These are phyloP conservation scores for Typhlichthys subterraneus DNA, from an alignment of 2,797 vertebrate genomes.

Conservation along the genomic window DNA sequence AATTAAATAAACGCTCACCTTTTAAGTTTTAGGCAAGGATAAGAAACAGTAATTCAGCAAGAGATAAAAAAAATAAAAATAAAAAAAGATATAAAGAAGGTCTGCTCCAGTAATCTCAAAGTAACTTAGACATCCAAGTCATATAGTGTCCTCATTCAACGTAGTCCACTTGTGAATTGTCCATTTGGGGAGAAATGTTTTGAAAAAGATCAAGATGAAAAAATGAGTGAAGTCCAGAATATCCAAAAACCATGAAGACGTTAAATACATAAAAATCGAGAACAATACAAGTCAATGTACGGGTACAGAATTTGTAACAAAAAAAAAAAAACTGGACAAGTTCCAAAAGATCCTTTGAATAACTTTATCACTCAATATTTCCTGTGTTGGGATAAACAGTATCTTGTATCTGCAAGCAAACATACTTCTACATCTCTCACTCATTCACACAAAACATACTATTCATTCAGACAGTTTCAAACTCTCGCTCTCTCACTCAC, in stretches of 20 bases:
- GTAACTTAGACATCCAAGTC: slow-evolving; percentile 46
- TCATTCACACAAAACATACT: slow-evolving; percentile 3
- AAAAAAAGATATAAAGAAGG: slow-evolving; percentile 37
- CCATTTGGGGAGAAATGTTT: slow-evolving; percentile 25
- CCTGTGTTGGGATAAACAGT: slow-evolving; percentile 70
- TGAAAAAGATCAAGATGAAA: slow-evolving; percentile 9
- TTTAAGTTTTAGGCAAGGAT: background rate
- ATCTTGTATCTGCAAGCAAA: slow-evolving; percentile 55
- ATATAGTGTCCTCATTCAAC: slow-evolving; percentile 61
- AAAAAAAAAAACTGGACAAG: slow-evolving; percentile 54
- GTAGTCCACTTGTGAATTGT: slow-evolving; percentile 49
- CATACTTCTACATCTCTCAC: slow-evolving; percentile 27
- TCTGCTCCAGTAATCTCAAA: slow-evolving; percentile 44
- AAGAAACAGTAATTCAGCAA: slow-evolving; percentile 36
- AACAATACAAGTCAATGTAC: slow-evolving; percentile 57
- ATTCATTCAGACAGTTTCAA: slow-evolving; percentile 11
- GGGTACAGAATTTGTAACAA: slow-evolving; percentile 50
- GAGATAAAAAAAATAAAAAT: slow-evolving; percentile 3
- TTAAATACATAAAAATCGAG: slow-evolving; percentile 59
- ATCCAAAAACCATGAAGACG: slow-evolving; percentile 41
- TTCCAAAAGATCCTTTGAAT: slow-evolving; percentile 64
- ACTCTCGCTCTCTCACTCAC: background rate
- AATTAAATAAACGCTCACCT: slow-evolving; percentile 1
- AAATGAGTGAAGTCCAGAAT: slow-evolving; percentile 42
- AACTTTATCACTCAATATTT: slow-evolving; percentile 67